Evolutionary conservation across 2,888 invertebrate genomes (phyloP).

Genomic region (Hirtodrosophila trivittata): DNA sequence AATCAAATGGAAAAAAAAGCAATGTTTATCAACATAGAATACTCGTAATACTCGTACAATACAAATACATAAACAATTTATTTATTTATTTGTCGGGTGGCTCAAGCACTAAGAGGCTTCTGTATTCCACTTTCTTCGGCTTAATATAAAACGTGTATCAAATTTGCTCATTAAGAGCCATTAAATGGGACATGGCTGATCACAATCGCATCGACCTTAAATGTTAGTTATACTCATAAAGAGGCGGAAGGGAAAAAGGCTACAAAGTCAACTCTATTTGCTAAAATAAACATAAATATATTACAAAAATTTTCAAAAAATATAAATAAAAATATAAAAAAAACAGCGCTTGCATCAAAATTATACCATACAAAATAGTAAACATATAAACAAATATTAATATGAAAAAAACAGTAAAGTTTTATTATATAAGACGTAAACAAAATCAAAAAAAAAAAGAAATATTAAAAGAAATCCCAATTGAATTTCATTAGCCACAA

Average conservation of each 20-base stretch:
- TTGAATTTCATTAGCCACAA: slow-evolving; percentile 66
- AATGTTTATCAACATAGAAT: slow-evolving; percentile 8
- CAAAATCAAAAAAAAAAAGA: not conserved
- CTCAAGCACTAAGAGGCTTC: not conserved
- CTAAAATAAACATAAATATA: not conserved
- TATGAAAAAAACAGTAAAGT: slow-evolving; percentile 12
- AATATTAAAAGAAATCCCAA: slow-evolving; percentile 29
- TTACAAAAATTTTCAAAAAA: not conserved
- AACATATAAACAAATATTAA: not conserved
- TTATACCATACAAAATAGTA: not conserved
- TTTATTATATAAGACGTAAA: slow-evolving; percentile 2
- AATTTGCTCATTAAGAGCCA: slow-evolving; percentile 15
- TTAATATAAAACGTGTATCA: slow-evolving; percentile 18
- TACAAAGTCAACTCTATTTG: too few relatives aligned
- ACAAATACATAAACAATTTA: too few relatives aligned
- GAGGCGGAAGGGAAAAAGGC: too few relatives aligned
- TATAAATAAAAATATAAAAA: not conserved
- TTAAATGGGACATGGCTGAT: slow-evolving; percentile 17
- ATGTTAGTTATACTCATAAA: not conserved
- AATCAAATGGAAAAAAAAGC: slow-evolving; percentile 2
- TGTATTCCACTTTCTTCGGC: slow-evolving; percentile 18
- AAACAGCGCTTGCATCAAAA: too few relatives aligned
- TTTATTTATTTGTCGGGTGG: slow-evolving; percentile 5
- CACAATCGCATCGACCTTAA: slow-evolving; percentile 7
- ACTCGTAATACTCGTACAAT: not conserved